Evolutionary conservation across 1,140 invertebrate genomes (phyloP), one percentile per base, ranked within the genome.

Genomic region (Wasmannia auropunctata): DNA sequence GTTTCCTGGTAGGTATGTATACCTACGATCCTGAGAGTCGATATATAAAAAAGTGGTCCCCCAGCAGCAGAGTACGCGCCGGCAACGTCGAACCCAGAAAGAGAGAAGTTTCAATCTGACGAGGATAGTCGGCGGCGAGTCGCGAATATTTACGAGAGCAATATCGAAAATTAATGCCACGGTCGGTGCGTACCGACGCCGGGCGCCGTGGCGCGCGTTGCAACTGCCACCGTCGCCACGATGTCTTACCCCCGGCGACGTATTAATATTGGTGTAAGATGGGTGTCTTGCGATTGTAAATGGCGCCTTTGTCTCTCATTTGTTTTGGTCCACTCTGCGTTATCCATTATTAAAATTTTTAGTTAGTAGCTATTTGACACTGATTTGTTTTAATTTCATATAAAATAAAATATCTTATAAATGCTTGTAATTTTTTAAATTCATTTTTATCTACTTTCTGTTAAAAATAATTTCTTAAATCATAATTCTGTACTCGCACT

Each of bases 81-180:
- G 16, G 19, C 19, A 40, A 63, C 40, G 72, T 72, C 60, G 40
- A 63, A 56, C 74, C 19, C 11, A 43, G 58, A 65, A 70, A 85
- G 63, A 83, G 81, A 81, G 25, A 86, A 43, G 22, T 83, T 89
- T 87, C 84, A 72, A 89, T 87, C 83, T 69, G 43, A 28, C 40
- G 74, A 37, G 58, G 65, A 67, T 49, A 28, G 40, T 49, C 11
- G 43, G 34, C 46, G 25, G 79, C 51, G 90, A 77, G 79, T 85
- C 84, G 80, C 79, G 88, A 87, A 89, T 91, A 91, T 91, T 91
- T 91, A 91, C 90, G 87, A 90, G 76, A 65, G 88, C 65, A 91
- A 91, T 91, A 91, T 91, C 74, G 85, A 62, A 83, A 91, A 91
- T 90, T 88, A 90, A 91, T 91, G 88, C 83, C 65, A 46, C 3